A percentile compares a stretch with the other conserved stretches of the same genome.
phyloP scores from a whole-genome alignment of 2,888 invertebrate species.

The Emmelina monodactyla region DNA sequence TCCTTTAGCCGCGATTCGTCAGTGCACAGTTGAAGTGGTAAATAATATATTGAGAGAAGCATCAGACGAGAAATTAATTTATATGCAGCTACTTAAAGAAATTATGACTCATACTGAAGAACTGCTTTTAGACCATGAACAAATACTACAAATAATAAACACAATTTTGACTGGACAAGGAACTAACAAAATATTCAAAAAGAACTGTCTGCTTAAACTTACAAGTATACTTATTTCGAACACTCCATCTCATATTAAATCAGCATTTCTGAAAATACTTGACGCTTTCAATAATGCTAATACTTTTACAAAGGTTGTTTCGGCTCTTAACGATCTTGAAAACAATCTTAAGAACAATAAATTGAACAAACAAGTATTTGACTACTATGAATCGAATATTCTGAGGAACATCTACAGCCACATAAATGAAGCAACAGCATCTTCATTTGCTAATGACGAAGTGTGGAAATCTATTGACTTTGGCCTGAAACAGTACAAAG shows the following conservation, averaged over 20 bases:
- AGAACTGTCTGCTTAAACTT: slow-evolving; percentile 39
- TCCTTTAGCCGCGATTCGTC: slow-evolving; percentile 60
- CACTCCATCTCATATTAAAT: slow-evolving; percentile 50
- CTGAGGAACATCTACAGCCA: slow-evolving; percentile 63
- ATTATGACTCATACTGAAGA: slow-evolving; percentile 62
- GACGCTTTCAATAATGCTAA: slow-evolving; percentile 46
- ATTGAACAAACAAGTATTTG: slow-evolving; percentile 30
- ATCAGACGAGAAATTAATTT: slow-evolving; percentile 36
- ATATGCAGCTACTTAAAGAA: slow-evolving; percentile 51
- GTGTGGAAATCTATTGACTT: slow-evolving; percentile 68
- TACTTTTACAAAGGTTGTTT: slow-evolving; percentile 42
- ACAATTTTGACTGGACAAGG: slow-evolving; percentile 66
- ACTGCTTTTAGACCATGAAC: slow-evolving; percentile 71
- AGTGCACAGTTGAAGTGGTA: slow-evolving; percentile 62
- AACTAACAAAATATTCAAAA: slow-evolving; percentile 41
- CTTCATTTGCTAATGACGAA: slow-evolving; percentile 38
- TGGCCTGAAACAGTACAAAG: slow-evolving; percentile 60
- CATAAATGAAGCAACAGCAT: slow-evolving; percentile 58
- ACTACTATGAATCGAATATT: slow-evolving; percentile 58
- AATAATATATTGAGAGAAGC: slow-evolving; percentile 30
- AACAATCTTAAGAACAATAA: slow-evolving; percentile 26
- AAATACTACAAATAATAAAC: slow-evolving; percentile 69
- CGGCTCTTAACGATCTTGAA: slow-evolving; percentile 30
- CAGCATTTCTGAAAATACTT: slow-evolving; percentile 53
- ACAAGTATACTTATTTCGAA: slow-evolving; percentile 36